Conservation (phyloP, 2,113 vertebrate species). For the Pluvianellus socialis region DNA sequence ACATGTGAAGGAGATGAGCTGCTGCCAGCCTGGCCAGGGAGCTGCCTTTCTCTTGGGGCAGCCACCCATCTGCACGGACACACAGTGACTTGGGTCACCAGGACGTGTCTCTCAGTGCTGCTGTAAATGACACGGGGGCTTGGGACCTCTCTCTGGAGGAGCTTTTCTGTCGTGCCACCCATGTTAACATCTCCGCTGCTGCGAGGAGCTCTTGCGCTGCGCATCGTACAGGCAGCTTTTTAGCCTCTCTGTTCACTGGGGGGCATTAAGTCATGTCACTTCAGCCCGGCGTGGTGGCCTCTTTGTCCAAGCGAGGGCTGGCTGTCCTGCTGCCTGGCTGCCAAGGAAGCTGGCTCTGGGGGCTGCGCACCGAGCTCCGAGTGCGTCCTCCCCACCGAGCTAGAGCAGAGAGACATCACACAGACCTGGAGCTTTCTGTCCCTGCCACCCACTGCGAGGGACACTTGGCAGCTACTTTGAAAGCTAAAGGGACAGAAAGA, state of each 20-base stretch:
- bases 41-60: not conserved
- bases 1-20: fast-evolving
- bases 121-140: fast-evolving
- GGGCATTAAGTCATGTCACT: not conserved
- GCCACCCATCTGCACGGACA: not conserved
- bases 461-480: not conserved
- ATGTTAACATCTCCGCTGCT: not conserved
- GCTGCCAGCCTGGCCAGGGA: not conserved
- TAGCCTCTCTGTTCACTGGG: too few relatives aligned
- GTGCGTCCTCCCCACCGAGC: not conserved
- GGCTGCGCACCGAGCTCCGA: not conserved
- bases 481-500: not conserved
- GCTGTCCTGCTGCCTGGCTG: not conserved
- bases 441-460: not conserved
- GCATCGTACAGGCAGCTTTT: not conserved
- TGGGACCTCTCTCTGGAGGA: not conserved
- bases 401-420: not conserved
- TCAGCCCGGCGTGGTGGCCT: not conserved
- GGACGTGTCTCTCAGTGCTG: not conserved
- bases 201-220: not conserved
- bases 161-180: not conserved
- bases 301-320: not conserved
- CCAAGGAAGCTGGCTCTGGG: not conserved
- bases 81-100: not conserved
- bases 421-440: not conserved